Base-by-base conservation (phyloP, 2,888 invertebrate genomes). In the Agrypnus murinus region DNA sequence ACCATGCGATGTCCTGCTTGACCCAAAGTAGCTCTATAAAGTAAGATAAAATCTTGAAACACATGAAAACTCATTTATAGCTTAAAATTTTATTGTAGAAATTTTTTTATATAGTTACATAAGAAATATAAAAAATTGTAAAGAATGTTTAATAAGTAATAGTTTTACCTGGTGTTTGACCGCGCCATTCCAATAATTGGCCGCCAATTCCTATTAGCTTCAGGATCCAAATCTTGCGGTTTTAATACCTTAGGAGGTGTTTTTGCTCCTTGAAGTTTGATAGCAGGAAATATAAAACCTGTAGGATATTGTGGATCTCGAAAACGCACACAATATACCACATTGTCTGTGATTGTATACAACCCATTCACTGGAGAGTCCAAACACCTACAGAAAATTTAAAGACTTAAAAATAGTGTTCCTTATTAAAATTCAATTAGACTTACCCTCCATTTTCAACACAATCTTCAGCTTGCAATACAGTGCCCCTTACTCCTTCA, bases 401-500 rank as follows among this genome's bases (percentile, higher is more conserved):
- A 53, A 34, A 32, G 2, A 14, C 9, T 5, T 43, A 31, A 4
- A 58, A 57, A 57, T 36, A 12, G 1, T 12, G 8, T 10, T 10
- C 1, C 8, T 6, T 50, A 25, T 8, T 14, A 25, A 10, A 25
- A 1, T 1, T 25, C 2, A 6, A 50, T 38, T n/a, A n/a, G 59
- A 80, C 89, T 87, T 81, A 92, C 92, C 92, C 94, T 53, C 91
- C 91, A 46, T 89, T 85, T 7, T 85, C 82, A 43, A 95, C 90
- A 80, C 90, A 91, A 79, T 93, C 92, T 0, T 90, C 89, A 19
- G 96, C 91, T 19, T 92, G 84, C 82, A 94, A 87, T 64, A 97
- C 90, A 2, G 89, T 90, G 0, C 98, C 98, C 58, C 92, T 89
- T 89, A 98, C 93, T 0, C 98, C 98, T 66, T 95, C 91, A 75